phyloP scores from a whole-genome alignment of 1,140 invertebrate genomes.

The Pteromalus puparum region DNA sequence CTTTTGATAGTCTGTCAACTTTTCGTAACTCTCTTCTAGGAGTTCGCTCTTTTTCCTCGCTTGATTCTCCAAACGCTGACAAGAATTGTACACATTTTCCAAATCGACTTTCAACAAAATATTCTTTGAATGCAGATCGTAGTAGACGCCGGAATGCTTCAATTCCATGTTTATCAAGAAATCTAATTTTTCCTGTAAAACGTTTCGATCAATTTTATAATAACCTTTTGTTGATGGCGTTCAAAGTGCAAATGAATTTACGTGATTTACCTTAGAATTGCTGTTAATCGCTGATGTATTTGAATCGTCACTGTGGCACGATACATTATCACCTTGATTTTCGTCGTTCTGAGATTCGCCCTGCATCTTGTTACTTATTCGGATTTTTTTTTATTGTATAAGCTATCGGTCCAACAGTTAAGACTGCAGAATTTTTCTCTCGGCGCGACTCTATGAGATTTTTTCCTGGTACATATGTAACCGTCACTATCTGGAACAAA shows the following conservation, averaged over 20 bases:
- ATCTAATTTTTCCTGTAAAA: conserved; percentile 29
- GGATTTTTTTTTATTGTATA: too few species aligned
- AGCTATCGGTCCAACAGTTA: too few species aligned
- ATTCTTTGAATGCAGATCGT: conserved; percentile 39
- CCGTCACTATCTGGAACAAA: too few species aligned
- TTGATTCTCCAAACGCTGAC: conserved; percentile 34
- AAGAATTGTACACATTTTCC: conserved; percentile 46
- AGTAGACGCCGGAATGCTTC: conserved; percentile 42
- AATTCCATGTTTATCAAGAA: conserved; percentile 32
- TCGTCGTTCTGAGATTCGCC: conserved; percentile 4
- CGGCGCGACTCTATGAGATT: too few species aligned
- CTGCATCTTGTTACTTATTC: conserved; percentile 19
- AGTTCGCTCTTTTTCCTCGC: conserved; percentile 33
- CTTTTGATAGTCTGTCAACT: conserved; percentile 14
- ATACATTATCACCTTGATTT: conserved; percentile 34
- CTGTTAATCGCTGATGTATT: background rate
- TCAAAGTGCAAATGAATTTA: background rate
- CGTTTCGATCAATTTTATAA: background rate
- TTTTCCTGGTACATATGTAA: too few species aligned
- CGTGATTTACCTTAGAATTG: background rate
- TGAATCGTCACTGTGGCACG: conserved; percentile 41
- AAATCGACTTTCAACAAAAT: conserved; percentile 38
- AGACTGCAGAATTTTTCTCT: too few species aligned
- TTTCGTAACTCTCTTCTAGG: conserved; percentile 43
- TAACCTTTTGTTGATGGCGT: too few species aligned